phyloP scores from a whole-genome alignment of 1,140 invertebrate genomes.

The Lutraria rhynchaena region DNA sequence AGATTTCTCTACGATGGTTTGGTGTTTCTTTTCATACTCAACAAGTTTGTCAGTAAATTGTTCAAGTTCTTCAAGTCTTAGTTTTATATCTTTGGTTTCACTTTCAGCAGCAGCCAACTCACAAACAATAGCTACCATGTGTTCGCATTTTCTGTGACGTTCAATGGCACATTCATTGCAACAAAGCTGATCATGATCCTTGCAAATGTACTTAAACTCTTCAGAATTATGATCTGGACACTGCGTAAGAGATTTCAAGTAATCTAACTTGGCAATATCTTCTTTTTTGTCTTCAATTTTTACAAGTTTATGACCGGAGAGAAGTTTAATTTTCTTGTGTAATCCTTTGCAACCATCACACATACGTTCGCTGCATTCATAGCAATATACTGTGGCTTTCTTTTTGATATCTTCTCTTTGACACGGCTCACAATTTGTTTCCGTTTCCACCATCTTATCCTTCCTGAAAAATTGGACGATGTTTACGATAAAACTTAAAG shows the following conservation, averaged over 20 bases:
- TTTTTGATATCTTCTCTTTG: not conserved
- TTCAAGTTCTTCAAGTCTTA: not conserved
- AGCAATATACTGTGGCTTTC: not conserved
- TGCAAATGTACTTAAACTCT: slow-evolving; percentile 4
- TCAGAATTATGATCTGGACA: slow-evolving; percentile 1
- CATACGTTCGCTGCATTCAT: not conserved
- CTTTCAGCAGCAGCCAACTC: not conserved
- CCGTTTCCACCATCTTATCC: not conserved
- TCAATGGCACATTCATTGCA: slow-evolving; percentile 12
- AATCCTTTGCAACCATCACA: not conserved
- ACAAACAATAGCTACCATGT: not conserved
- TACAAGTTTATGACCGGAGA: not conserved
- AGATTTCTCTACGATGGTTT: not conserved
- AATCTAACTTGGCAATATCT: slow-evolving; percentile 3
- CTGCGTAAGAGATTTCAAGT: not conserved
- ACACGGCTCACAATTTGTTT: slow-evolving; percentile 8
- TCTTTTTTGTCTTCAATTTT: slow-evolving; percentile 1
- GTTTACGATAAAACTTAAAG: not conserved
- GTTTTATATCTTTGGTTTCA: not conserved
- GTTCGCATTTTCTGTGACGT: not conserved
- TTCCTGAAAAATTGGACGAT: not conserved
- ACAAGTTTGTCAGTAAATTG: not conserved
- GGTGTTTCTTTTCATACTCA: not conserved
- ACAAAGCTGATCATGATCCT: slow-evolving; percentile 24
- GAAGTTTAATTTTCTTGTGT: slow-evolving; percentile 1